phyloP scores from a whole-genome alignment of 2,797 vertebrate species.

The Pangasius larnaudii region DNA sequence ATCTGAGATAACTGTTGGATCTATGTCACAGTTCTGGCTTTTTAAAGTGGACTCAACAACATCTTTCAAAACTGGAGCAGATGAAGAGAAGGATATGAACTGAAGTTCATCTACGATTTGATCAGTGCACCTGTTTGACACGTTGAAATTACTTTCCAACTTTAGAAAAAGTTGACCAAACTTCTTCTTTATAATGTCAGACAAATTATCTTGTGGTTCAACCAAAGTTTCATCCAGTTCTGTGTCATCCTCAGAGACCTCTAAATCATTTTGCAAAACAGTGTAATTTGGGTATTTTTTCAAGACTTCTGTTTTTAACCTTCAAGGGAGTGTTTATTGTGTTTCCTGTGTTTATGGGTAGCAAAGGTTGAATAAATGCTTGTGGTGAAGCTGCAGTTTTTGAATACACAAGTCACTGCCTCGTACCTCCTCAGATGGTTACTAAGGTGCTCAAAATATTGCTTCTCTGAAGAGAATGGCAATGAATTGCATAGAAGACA shows the following conservation, averaged over 20 bases:
- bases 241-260: background rate
- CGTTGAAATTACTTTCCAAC: background rate
- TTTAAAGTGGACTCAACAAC: background rate
- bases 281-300: background rate
- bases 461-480: background rate
- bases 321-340: too few relatives aligned
- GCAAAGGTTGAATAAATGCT: slow-evolving; percentile 4
- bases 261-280: background rate
- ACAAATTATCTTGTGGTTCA: background rate
- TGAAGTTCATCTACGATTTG: too few relatives aligned
- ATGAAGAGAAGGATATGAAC: too few relatives aligned
- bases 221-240: background rate
- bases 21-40: background rate
- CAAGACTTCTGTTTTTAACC: background rate
- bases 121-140: background rate
- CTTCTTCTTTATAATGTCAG: background rate
- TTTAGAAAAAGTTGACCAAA: background rate
- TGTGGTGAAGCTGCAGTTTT: slow-evolving; percentile 12
- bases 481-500: background rate
- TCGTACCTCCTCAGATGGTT: background rate
- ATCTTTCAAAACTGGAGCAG: background rate
- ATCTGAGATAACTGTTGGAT: background rate
- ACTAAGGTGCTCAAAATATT: background rate
- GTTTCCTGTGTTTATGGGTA: slow-evolving; percentile 1
- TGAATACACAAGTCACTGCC: background rate